phyloP scores from a whole-genome alignment of 2,888 invertebrate genomes.

The Leptura quadrifasciata region DNA sequence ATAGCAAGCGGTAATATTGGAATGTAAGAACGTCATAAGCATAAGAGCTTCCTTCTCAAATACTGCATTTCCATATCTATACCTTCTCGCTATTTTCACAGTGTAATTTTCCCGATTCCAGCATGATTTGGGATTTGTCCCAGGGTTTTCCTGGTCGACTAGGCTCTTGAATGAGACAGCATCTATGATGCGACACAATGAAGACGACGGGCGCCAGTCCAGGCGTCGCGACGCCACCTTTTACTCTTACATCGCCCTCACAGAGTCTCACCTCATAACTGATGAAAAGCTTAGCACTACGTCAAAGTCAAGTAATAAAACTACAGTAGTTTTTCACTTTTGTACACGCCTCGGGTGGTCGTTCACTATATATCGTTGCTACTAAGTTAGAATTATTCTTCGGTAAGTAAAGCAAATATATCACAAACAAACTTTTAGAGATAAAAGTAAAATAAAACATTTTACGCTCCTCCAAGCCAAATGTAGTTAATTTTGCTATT shows the following conservation, averaged over 20 bases:
- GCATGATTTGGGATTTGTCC: constrained; percentile 48
- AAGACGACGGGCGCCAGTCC: constrained; percentile 51
- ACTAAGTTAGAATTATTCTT: neutral
- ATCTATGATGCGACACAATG: constrained; percentile 48
- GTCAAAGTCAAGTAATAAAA: constrained; percentile 23
- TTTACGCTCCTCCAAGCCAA: too few species aligned
- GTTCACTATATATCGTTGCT: constrained; percentile 11
- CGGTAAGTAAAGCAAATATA: neutral
- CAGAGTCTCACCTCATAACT: constrained; percentile 47
- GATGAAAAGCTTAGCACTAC: constrained; percentile 43
- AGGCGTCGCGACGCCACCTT: constrained; percentile 50
- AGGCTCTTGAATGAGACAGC: constrained; percentile 45
- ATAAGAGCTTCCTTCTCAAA: constrained; percentile 16
- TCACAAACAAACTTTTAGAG: too few species aligned
- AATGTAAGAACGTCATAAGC: neutral
- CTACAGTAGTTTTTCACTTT: constrained; percentile 19
- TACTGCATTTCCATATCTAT: constrained; percentile 50
- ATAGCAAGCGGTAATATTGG: neutral
- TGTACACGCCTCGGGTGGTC: neutral
- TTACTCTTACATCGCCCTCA: constrained; percentile 35
- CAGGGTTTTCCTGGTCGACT: constrained; percentile 46
- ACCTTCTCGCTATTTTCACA: constrained; percentile 43
- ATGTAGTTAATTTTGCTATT: too few species aligned
- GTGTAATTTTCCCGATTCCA: constrained; percentile 35
- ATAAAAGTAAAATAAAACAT: too few species aligned